Evolutionary conservation across 2,113 vertebrate species (phyloP).

Genomic region (Macquaria ambigua): DNA sequence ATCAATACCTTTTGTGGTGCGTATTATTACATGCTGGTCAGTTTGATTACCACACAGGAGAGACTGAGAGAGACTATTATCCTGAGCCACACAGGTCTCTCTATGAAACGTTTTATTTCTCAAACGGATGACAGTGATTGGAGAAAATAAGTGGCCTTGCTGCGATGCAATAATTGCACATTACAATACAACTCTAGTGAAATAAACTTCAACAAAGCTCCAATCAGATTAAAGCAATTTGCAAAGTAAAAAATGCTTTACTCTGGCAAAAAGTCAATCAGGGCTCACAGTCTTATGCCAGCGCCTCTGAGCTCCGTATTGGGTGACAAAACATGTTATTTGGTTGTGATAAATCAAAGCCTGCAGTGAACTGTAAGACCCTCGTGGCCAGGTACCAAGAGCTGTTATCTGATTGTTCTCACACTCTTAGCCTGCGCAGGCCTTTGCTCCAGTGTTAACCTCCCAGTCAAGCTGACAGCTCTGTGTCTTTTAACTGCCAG

Average conservation of each 20-base stretch:
- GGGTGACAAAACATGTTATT: conserved; percentile 44
- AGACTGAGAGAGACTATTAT: conserved; percentile 43
- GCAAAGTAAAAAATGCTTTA: conserved; percentile 31
- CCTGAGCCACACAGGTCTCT: conserved; percentile 11
- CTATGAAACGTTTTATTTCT: conserved; percentile 35
- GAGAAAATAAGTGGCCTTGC: conserved; percentile 44
- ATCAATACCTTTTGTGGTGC: conserved; percentile 58
- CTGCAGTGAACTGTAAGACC: conserved; percentile 26
- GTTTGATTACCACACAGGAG: conserved; percentile 39
- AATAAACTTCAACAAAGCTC: conserved; percentile 37
- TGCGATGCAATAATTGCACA: conserved; percentile 43
- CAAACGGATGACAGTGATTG: conserved; percentile 38
- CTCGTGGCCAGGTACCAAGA: conserved; percentile 11
- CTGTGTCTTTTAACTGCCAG: conserved; percentile 65
- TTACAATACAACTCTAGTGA: conserved; percentile 22
- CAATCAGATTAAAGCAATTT: conserved; percentile 30
- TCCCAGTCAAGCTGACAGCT: conserved; percentile 57
- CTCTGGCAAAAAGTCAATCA: conserved; percentile 29
- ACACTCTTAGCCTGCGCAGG: conserved; percentile 24
- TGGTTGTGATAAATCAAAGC: conserved; percentile 37
- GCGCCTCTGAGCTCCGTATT: neutral
- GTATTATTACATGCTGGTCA: conserved; percentile 47
- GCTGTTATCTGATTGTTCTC: conserved; percentile 65
- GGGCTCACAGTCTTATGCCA: neutral
- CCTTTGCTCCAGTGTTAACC: conserved; percentile 63